Percentiles rank a stretch among this genome's conserved stretches.
phyloP scores from a whole-genome alignment of 2,113 vertebrate genomes.

The Chlorodrepanis virens region DNA sequence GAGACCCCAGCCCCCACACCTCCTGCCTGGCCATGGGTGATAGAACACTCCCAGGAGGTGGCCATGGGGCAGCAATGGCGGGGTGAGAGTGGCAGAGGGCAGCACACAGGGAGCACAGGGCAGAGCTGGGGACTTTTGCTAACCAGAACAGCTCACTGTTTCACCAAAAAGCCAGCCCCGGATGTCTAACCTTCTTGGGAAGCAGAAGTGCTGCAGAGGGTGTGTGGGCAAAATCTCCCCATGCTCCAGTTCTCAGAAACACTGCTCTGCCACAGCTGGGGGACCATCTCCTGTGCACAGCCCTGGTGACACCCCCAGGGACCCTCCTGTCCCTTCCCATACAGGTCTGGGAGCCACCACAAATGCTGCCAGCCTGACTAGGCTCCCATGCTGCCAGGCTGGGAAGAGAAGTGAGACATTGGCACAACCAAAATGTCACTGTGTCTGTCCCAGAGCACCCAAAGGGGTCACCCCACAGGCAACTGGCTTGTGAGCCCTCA shows the following conservation, averaged over 20 bases:
- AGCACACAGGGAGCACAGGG: accelerated
- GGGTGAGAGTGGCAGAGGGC: accelerated
- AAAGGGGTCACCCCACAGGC: not conserved
- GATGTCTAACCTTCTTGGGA: accelerated
- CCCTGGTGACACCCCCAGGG: not conserved
- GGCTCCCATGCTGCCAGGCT: not conserved
- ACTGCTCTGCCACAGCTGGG: not conserved
- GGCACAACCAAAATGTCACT: accelerated
- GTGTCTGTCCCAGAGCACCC: not conserved
- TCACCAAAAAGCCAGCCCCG: not conserved
- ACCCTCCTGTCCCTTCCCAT: not conserved
- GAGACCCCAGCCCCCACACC: not conserved
- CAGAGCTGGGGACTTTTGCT: not conserved
- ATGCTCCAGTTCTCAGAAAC: not conserved
- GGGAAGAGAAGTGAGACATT: not conserved
- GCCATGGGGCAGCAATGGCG: accelerated
- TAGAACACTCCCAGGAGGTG: not conserved
- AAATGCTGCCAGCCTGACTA: not conserved
- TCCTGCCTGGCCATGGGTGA: accelerated
- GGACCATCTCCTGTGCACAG: not conserved
- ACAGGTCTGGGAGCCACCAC: not conserved
- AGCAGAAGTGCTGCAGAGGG: not conserved
- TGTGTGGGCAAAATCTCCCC: not conserved
- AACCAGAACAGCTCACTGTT: not conserved
- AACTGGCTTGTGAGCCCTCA: not conserved